phyloP scores from a whole-genome alignment of 2,113 vertebrate species.

The human region GRCh38 chr12:115780001-115780500 shows the following conservation, averaged over 20 bases:
- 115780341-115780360: conserved; percentile 1
- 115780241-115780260: not conserved
- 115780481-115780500: not conserved
- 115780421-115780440: not conserved
- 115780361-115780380: not conserved
- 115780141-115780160: not conserved
- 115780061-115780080: too few relatives aligned
- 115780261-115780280: not conserved
- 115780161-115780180: not conserved
- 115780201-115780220: not conserved
- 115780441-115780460: not conserved
- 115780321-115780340: not conserved
- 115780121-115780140: not conserved
- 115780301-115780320: not conserved
- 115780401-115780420: not conserved
- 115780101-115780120: not conserved
- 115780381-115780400: not conserved
- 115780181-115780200: not conserved
- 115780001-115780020: too few relatives aligned
- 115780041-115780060: too few relatives aligned
- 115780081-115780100: not conserved
- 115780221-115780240: not conserved
- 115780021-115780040: too few relatives aligned
- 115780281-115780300: not conserved
- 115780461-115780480: not conserved